Evolutionary conservation across 2,113 vertebrate genomes (phyloP), one percentile per base, ranked within the genome.

Genomic region (Engraulis encrasicolus): DNA sequence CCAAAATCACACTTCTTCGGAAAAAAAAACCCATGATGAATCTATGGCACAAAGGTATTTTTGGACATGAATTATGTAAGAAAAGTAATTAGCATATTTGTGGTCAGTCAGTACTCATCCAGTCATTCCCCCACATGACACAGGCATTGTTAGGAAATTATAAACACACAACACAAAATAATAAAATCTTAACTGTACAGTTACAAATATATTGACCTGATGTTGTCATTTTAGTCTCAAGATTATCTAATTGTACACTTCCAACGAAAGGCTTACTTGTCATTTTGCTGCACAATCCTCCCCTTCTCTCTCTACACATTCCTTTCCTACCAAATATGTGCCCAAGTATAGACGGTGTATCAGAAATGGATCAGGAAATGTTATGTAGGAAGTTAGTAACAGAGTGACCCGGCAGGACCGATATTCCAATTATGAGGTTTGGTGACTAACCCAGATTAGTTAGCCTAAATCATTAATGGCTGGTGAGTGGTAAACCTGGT

Each of bases 231-330:
- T 71, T 71, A 71, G 61, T 71, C 61, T 34, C 27, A 71, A 71
- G 31, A 14, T 71, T 71, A 71, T 71, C 61, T 71, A 71, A 71
- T 71, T 15, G 2, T 71, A 71, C 61, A 58, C 54, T 79, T 81
- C 78, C 82, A 83, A 85, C 80, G 90, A 82, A 89, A 81, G 88
- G 86, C 85, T 17, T 0, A 84, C 83, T 85, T 85, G 86, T 89
- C 89, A 79, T 38, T 82, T 81, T 90, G 88, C 85, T 83, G 91
- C 89, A 93, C 94, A 92, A 93, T 88, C 91, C 90, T 82, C 85
- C 61, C 61, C 61, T 82, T 84, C 49, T 84, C 61, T 79, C 85
- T 87, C 45, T 61, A 87, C 80, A 86, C 88, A 88, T 91, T 90
- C 91, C 90, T 89, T 18, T 6, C 50, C 58, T 84, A 31, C 83